Conservation (phyloP, 2,113 vertebrate species). For the Nymphicus hollandicus region DNA sequence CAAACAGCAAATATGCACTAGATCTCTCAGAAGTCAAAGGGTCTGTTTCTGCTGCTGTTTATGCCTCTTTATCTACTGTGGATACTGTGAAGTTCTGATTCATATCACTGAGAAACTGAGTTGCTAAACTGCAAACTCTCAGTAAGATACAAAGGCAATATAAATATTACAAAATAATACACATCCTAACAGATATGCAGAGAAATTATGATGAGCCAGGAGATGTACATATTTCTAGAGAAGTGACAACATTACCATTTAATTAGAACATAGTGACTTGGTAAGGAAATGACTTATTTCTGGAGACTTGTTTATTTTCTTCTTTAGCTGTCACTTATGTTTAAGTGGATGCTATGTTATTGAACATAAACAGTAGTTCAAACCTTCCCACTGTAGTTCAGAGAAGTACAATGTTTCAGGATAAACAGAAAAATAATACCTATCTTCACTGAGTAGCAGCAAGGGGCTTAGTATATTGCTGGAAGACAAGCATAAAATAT, state of each 20-base stretch:
- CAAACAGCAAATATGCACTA: neutral
- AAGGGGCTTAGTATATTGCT: conserved; percentile 6
- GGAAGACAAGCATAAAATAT: conserved; percentile 56
- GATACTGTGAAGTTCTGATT: neutral
- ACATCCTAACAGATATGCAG: neutral
- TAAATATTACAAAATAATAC: neutral
- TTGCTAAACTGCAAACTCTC: neutral
- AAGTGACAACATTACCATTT: neutral
- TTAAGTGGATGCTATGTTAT: neutral
- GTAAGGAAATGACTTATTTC: neutral
- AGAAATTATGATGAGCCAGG: neutral
- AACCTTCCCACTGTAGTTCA: conserved; percentile 2
- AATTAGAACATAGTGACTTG: neutral
- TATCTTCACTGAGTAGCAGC: conserved; percentile 7
- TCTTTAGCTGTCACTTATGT: neutral
- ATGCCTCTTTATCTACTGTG: neutral
- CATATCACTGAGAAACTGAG: neutral
- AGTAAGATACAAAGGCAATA: neutral
- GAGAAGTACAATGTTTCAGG: conserved; percentile 5
- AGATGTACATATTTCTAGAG: neutral
- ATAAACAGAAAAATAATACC: conserved; percentile 21
- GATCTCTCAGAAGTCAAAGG: neutral
- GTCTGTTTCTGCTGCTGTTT: neutral
- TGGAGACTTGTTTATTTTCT: neutral
- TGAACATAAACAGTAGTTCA: neutral